Evolutionary conservation across 2,113 vertebrate genomes (phyloP), one percentile per base, ranked within the genome.

Genomic region (Scatophagus argus): DNA sequence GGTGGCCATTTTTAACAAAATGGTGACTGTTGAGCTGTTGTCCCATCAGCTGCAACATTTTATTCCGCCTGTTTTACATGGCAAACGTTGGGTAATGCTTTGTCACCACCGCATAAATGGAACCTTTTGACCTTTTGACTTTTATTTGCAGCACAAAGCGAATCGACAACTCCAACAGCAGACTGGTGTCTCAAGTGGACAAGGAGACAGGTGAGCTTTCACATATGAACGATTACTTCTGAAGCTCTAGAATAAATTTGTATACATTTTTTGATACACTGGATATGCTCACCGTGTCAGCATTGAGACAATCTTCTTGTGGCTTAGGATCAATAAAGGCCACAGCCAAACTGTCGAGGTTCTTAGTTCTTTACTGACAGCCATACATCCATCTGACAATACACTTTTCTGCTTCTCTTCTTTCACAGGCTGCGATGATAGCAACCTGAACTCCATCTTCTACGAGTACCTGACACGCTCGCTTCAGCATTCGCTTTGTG

Each of bases 401-500:
- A 10, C 6, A 0, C 11, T 44, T 29, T n/a, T 47, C 8, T 5
- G 2, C 11, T 21, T 5, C 38, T 36, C 2, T 16, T 89, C 56
- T 17, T 81, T 32, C 80, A 8, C 78, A 99, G 98, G 97, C 38
- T 96, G 94, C 21, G 96, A 99, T 23, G 97, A 98, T 83, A 98
- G 98, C 94, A 99, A 98, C 91, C 95, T 98, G 14, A 99, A 99
- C 90, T 97, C 98, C 81, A 97, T 99, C 86, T 99, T 99, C 83
- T 99, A 99, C 5, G 98, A 99, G 91, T 98, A 99, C 88, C 88
- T 99, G 93, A 98, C 98, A 0, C 95, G 97, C 83, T 97, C 98
- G 0, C 95, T 99, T 63, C 98, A 99, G 94, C 96, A 97, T 63
- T 97, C 96, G 4, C 95, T 99, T 34, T 98, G 98, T 63, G 98